Evolutionary conservation across 2,888 invertebrate species (phyloP).

Genomic region (Poecilobothrus nobilitatus): DNA sequence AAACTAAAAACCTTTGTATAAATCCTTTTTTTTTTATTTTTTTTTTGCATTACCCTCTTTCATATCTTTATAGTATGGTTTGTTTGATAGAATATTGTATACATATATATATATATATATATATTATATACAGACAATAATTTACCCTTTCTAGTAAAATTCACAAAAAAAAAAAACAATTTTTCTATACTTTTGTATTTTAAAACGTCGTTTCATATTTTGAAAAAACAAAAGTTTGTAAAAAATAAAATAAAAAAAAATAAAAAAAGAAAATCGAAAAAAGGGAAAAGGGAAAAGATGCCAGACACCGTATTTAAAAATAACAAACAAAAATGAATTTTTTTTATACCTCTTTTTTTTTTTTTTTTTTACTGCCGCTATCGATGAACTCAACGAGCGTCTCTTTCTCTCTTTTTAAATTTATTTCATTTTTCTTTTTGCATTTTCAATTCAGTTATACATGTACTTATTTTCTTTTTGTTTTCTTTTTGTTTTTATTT

Average conservation of each 20-base stretch:
- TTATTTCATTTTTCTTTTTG: background rate
- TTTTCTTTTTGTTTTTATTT: background rate
- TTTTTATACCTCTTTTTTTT: no score
- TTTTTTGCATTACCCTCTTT: no score
- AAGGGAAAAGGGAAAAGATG: background rate
- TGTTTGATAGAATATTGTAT: no score
- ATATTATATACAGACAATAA: no score
- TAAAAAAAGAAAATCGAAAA: background rate
- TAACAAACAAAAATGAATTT: background rate
- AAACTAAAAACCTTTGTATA: no score
- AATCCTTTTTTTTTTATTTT: no score
- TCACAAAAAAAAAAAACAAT: background rate
- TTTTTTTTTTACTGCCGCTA: background rate
- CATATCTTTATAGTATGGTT: no score
- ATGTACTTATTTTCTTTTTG: background rate
- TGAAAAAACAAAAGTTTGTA: background rate
- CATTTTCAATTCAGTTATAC: slow-evolving; percentile 1
- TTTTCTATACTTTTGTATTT: background rate
- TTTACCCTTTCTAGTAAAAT: no score
- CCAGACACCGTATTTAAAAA: background rate
- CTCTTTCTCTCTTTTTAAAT: background rate
- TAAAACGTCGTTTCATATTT: background rate
- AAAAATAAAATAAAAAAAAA: background rate
- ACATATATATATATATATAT: no score
- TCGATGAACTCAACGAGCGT: background rate